Base-by-base conservation (phyloP, 2,888 invertebrate species). In the Latrodectus hesperus region DNA sequence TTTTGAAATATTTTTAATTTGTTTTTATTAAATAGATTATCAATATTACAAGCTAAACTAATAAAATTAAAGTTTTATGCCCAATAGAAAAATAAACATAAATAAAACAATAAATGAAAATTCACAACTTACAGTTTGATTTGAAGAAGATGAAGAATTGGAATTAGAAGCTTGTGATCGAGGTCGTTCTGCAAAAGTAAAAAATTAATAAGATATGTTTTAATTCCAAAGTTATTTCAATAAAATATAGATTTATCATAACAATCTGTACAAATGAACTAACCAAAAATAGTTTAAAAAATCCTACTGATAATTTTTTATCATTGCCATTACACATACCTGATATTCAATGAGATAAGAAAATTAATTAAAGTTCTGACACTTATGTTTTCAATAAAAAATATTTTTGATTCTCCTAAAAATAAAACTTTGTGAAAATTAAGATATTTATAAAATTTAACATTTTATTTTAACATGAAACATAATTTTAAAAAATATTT, bases 131-230 rank as follows among this genome's bases (percentile, higher is more conserved):
- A 86, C 86, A 12, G 86, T 72, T 67, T 86, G 86, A 73, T 86
- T 86, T 64, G 86, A 86, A n/a, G 86, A 86, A 11, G 86, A 86
- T 65, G 86, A 86, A 26, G 86, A 86, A 72, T 86, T 86, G n/a
- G 86, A 86, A 81, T 86, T 86, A 53, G 86, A 77, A 55, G 76
- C 86, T 12, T 75, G 65, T 14, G 86, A 76, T 9, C 86, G 86
- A 55, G 86, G 86, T 38, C 86, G 60, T 53, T 86, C 81, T 85
- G 60, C 14, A 77, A 74, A 55, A 12, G 26, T 9, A 26, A 55
- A 67, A n/a, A 83, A 38, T 51, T 14, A 65, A 17, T n/a, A 78
- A 12, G 17, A 16, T 72, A 70, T 26, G 14, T 1, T 70, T 9
- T 9, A 17, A 17, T 70, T 16, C 22, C 55, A 22, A 11, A 55